Base-by-base conservation (phyloP, 2,888 invertebrate genomes). In the Abscondita cerata region DNA sequence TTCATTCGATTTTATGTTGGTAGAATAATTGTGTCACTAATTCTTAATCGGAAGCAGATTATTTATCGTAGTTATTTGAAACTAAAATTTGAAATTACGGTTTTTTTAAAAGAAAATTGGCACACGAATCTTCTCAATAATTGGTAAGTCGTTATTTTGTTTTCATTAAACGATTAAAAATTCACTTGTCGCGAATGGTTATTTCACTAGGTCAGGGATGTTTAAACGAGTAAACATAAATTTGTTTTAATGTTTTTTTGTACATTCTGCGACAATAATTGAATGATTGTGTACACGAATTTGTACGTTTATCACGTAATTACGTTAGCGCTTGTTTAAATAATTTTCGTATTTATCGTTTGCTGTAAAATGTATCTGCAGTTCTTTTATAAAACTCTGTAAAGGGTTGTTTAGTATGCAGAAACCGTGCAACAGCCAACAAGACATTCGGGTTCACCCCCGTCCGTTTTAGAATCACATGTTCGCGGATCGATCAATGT, bases 361-460 rank as follows among this genome's bases (percentile, higher is more conserved):
- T 55, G 34, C 52, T 48, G 33, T 55, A 64, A 64, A 66, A 64
- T 59, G 66, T 50, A 53, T 51, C 44, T 48, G 38, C 64, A 53
- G 58, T 53, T 59, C 63, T 61, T 66, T 61, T 58, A 61, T 64
- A 61, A 61, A 51, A 59, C 18, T 56, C 59, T 57, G 52, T n/a
- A 53, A 56, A 53, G 60, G 60, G 61, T 52, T 61, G 62, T 59
- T 64, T 66, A 50, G 64, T 64, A 64, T 64, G 55, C 64, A 64
- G 64, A 58, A 56, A 61, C 46, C 66, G 64, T 64, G 56, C 59
- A 36, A 52, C 36, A 52, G 48, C 62, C 53, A 52, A 59, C 59
- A 64, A 64, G 64, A 62, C 62, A 54, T 59, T 47, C 57, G 64
- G 66, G 62, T 62, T 59, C 62, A 64, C 66, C 59, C 64, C 59